A percentile compares a stretch with the other conserved stretches of the same genome.
Conservation (phyloP, 2,797 vertebrate genomes). For the Furcifer pardalis region DNA sequence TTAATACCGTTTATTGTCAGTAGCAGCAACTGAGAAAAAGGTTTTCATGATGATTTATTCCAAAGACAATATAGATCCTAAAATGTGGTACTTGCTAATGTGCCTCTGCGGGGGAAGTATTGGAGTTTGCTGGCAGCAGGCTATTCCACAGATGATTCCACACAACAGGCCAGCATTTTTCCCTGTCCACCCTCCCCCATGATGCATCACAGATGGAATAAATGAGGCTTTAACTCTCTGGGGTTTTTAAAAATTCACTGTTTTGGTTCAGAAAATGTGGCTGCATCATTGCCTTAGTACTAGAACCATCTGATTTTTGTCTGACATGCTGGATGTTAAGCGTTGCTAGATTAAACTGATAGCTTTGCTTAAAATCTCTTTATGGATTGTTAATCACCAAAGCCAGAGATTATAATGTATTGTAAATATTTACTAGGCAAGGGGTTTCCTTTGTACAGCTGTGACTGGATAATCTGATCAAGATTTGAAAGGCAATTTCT, state of each 20-base stretch:
- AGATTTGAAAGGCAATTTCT: conserved; percentile 56
- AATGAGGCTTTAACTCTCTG: conserved; percentile 76
- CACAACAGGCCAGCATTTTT: conserved; percentile 53
- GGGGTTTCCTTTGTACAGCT: conserved; percentile 58
- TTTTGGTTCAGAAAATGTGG: conserved; percentile 65
- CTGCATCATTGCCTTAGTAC: conserved; percentile 68
- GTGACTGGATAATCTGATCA: conserved; percentile 64
- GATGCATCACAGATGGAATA: conserved; percentile 77
- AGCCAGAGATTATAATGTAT: conserved; percentile 69
- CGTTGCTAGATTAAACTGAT: conserved; percentile 74
- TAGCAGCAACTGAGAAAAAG: conserved; percentile 51
- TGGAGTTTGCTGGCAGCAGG: conserved; percentile 49
- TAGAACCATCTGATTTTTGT: conserved; percentile 62
- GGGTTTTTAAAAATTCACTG: conserved; percentile 76
- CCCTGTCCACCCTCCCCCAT: conserved; percentile 11
- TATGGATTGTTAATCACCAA: conserved; percentile 80
- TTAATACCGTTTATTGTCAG: conserved; percentile 18
- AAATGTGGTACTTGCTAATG: conserved; percentile 25
- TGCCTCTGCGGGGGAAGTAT: conserved; percentile 42
- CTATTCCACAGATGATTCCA: conserved; percentile 62
- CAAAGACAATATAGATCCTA: conserved; percentile 15
- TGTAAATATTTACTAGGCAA: conserved; percentile 74
- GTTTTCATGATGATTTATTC: conserved; percentile 35
- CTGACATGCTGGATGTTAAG: conserved; percentile 65
- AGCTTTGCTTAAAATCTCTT: conserved; percentile 77